Evolutionary conservation across 2,113 vertebrate species (phyloP), one percentile per base, ranked within the genome.

Genomic region (Myxocyprinus asiaticus): DNA sequence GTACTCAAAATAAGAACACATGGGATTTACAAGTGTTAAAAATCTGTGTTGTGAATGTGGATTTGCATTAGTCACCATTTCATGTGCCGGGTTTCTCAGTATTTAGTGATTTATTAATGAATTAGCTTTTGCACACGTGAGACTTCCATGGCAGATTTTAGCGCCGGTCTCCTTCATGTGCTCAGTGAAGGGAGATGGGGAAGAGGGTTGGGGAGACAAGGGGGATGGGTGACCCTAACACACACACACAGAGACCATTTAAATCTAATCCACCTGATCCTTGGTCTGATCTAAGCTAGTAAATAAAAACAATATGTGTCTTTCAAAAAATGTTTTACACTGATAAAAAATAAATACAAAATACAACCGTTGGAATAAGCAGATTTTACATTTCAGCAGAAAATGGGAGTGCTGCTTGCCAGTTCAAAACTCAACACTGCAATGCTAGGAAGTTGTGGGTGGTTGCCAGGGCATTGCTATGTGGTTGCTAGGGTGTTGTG

Each of bases 261-360:
- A 65, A 33, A 65, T 53, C 55, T 72, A 58, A 72, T 72, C 56
- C 69, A 7, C 50, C 56, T 42, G 14, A 48, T 78, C 55, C 22
- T 63, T 78, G 51, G 55, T 78, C 76, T 78, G 17, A 59, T 12
- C 12, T 58, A 15, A n/a, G 12, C 53, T 47, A 73, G 12, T 44
- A 68, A 43, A 74, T 42, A 82, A 64, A 79, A 79, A 76, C 76
- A n/a, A n/a, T n/a, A n/a, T n/a, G n/a, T n/a, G n/a, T n/a, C n/a
- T n/a, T n/a, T n/a, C n/a, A n/a, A n/a, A n/a, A n/a, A n/a, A n/a
- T n/a, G n/a, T n/a, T n/a, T n/a, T n/a, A n/a, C n/a, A n/a, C n/a
- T n/a, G n/a, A n/a, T n/a, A n/a, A n/a, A n/a, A n/a, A n/a, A n/a
- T n/a, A n/a, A n/a, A n/a, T n/a, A n/a, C n/a, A n/a, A n/a, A n/a